Evolutionary conservation across 2,113 vertebrate genomes (phyloP).

Genomic region (Lamprologus lemairii): DNA sequence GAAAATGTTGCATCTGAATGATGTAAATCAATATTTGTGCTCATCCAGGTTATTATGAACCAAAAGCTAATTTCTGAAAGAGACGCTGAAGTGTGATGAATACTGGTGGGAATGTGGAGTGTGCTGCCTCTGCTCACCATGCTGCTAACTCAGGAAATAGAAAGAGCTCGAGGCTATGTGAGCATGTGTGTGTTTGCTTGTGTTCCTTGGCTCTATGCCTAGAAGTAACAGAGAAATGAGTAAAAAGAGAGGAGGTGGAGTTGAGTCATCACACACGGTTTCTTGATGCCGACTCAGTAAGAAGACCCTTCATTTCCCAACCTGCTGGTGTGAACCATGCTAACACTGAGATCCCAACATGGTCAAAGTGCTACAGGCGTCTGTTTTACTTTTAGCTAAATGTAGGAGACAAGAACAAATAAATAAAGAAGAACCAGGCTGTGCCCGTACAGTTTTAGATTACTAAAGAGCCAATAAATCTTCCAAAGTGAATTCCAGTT

Average conservation of each 20-base stretch:
- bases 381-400: background rate
- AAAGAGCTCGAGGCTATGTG: background rate
- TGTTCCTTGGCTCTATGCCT: background rate
- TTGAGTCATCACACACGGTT: background rate
- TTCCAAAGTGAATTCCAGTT: background rate
- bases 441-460: fast-evolving
- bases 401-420: background rate
- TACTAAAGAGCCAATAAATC: background rate
- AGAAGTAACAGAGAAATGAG: background rate
- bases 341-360: background rate
- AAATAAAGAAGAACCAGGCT: background rate
- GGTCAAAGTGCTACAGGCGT: background rate
- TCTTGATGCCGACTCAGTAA: background rate
- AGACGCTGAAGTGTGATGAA: background rate
- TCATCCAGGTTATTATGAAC: background rate
- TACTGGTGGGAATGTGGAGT: background rate
- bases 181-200: background rate
- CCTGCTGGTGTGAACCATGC: background rate
- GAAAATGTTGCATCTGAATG: background rate
- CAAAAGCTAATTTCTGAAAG: background rate
- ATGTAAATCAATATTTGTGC: background rate
- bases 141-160: background rate
- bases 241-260: background rate
- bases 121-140: background rate
- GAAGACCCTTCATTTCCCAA: background rate